phyloP scores from a whole-genome alignment of 2,113 vertebrate genomes.

The Okapia johnstoni region DNA sequence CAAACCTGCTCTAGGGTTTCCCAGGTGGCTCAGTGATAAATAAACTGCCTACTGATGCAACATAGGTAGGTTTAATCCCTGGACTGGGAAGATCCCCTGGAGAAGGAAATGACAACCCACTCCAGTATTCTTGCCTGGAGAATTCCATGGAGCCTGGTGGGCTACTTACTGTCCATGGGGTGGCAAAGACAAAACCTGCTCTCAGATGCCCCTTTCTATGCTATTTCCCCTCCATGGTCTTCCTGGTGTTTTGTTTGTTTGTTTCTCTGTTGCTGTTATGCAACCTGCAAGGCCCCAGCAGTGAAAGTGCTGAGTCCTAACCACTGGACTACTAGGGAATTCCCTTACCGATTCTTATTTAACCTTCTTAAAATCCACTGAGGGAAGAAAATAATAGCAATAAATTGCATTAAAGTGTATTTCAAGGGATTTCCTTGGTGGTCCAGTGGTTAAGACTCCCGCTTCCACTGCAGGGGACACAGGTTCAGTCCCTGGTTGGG shows the following conservation, averaged over 20 bases:
- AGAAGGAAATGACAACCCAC: neutral
- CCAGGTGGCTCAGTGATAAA: neutral
- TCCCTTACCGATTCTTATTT: neutral
- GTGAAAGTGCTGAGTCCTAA: neutral
- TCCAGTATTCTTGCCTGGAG: neutral
- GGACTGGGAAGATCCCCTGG: neutral
- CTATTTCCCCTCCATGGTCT: neutral
- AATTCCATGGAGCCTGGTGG: neutral
- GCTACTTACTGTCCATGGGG: neutral
- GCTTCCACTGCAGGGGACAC: neutral
- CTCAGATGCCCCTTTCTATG: neutral
- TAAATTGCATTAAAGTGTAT: neutral
- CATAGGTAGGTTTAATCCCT: neutral
- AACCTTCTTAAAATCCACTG: neutral
- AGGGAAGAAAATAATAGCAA: neutral
- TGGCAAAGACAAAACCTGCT: neutral
- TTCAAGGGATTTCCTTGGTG: neutral
- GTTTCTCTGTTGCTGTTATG: neutral
- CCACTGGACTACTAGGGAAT: neutral
- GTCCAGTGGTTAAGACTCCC: neutral
- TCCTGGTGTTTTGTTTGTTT: neutral
- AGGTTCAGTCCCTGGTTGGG: neutral
- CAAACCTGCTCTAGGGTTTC: neutral
- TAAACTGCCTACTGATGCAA: neutral
- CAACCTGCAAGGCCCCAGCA: neutral